Evolutionary conservation across 2,797 vertebrate genomes (phyloP), one percentile per base, ranked within the genome.

Genomic region (Xiphophorus birchmanni): DNA sequence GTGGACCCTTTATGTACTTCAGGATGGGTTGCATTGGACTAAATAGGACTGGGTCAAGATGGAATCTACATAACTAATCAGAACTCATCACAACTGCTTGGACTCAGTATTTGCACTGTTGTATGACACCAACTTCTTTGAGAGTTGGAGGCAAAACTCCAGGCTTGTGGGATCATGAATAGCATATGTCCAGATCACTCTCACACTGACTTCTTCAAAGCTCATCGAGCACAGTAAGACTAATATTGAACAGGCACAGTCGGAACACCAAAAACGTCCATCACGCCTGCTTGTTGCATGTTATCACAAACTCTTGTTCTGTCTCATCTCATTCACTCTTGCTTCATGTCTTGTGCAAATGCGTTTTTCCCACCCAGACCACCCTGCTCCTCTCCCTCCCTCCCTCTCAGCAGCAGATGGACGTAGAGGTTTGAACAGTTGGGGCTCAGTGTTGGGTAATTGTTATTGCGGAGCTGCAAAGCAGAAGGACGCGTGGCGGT

Each of bases 391-490:
- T 4, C 6, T 76, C 67, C 8, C 6, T 76, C 75, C 75, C 77
- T 84, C 81, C 63, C 79, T 54, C 13, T 37, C 82, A 6, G 75
- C 85, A 79, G 84, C 91, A 93, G 93, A 93, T 92, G 91, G 88
- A 89, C 80, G 11, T 63, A 54, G 88, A 88, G 82, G 82, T 87
- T 84, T 67, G 86, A 90, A 88, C 91, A 90, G 86, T 93, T 88
- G 91, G 88, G 91, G 85, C 77, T 88, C 76, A 1, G 45, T 60
- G 80, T 76, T 42, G 78, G 87, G 84, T 91, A 92, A 92, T 93
- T 91, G 91, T 92, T 89, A 89, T 84, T 86, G 89, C 80, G 40
- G 80, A 52, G 84, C 83, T 76, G 91, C 83, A 17, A 71, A 89
- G 89, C 89, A 80, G 88, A 86, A 83, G 87, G 90, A 87, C 77